phyloP scores from a whole-genome alignment of 2,797 vertebrate species.

The Rhabdomys pumilio region DNA sequence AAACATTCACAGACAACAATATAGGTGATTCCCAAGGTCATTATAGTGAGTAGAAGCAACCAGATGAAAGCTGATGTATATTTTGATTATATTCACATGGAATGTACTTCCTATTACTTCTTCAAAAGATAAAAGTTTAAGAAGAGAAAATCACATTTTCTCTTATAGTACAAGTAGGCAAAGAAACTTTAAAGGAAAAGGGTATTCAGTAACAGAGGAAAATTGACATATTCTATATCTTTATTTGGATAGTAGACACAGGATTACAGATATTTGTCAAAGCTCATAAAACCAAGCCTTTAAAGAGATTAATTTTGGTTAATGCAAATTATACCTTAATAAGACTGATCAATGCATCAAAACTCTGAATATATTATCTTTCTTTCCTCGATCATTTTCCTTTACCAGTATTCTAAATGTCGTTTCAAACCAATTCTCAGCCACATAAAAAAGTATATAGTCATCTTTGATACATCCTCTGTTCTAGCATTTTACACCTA shows the following conservation, averaged over 20 bases:
- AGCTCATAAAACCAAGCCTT: background rate
- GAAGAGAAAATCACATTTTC: background rate
- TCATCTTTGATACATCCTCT: background rate
- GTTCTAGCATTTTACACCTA: background rate
- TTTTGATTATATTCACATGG: background rate
- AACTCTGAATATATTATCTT: slow-evolving; percentile 44
- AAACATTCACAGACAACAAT: background rate
- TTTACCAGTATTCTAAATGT: slow-evolving; percentile 32
- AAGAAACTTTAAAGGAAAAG: slow-evolving; percentile 4
- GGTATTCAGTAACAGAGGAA: background rate
- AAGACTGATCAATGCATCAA: background rate
- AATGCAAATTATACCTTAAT: slow-evolving; percentile 46
- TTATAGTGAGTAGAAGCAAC: background rate
- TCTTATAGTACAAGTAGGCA: background rate
- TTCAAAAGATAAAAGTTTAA: background rate
- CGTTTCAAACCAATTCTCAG: background rate
- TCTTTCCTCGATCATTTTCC: background rate
- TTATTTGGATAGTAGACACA: background rate
- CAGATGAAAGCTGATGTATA: background rate
- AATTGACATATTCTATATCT: background rate
- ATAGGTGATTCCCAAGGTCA: background rate
- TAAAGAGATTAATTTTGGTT: background rate
- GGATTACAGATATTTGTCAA: background rate
- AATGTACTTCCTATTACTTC: background rate
- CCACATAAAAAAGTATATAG: slow-evolving; percentile 13